Base-by-base conservation (phyloP, 2,888 invertebrate species). In the Metellina segmentata region DNA sequence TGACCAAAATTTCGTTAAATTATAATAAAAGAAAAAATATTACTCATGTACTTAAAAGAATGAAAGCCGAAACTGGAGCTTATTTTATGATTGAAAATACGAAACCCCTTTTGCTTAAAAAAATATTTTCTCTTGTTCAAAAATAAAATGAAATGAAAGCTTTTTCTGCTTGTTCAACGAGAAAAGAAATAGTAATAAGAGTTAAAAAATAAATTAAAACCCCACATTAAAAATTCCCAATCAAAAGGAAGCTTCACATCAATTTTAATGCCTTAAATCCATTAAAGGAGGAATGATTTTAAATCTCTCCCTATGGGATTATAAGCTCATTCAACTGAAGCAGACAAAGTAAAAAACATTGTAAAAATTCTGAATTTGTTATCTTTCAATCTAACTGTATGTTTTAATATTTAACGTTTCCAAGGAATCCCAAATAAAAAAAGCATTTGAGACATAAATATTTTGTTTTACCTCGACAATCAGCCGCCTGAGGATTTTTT, bases 251-350 rank as follows among this genome's bases (percentile, higher is more conserved):
- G 53, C 52, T 52, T 34, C 72, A 53, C 75, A 75, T 85, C 85
- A 85, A 85, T 74, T 85, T 85, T 85, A 85, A 85, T 85, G 53
- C 85, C 75, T 34, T 75, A 72, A 85, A 85, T 75, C 74, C 85
- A 85, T 85, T 85, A 85, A 85, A 85, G 49, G n/a, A 19, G 53
- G 85, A 75, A 53, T 74, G 74, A 75, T 75, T 85, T 75, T 34
- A 83, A 85, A 85, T 85, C 75, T 85, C 75, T 4, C 34, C 85
- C 52, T 52, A 52, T 16, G 16, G 51, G 72, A 74, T 85, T 74
- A 69, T 34, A 75, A 48, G 48, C 52, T 53, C 74, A 78, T 78
- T 52, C 7, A 20, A 78, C 16, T 77, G n/a, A 78, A 52, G 51
- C 52, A 52, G 20, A 52, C n/a, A 51, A 52, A 48, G 48, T 19